Evolutionary conservation across 2,888 invertebrate species (phyloP).

Genomic region (Monoplex corrugatus): DNA sequence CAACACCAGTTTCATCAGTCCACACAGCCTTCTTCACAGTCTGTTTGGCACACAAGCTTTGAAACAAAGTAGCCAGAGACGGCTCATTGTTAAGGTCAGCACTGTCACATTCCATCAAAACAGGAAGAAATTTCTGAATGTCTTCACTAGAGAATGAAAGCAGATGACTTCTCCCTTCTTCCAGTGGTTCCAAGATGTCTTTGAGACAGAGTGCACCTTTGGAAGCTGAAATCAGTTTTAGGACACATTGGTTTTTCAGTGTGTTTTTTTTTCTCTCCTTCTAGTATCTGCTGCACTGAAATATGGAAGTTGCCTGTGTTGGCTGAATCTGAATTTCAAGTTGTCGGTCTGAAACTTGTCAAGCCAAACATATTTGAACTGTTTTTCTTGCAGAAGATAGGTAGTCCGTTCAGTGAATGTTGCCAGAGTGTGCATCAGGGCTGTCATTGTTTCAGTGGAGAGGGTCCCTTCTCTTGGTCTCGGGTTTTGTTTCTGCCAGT

Average conservation of each 20-base stretch:
- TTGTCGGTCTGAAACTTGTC: slow-evolving; percentile 31
- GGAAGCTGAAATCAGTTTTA: neutral
- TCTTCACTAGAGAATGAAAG: neutral
- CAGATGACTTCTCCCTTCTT: neutral
- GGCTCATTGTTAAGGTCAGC: neutral
- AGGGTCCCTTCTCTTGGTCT: slow-evolving; percentile 9
- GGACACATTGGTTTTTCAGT: neutral
- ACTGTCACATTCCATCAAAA: neutral
- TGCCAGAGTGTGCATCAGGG: neutral
- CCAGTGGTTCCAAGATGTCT: neutral
- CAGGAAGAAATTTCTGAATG: neutral
- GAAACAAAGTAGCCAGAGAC: neutral
- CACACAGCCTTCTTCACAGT: too few relatives aligned
- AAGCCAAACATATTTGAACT: neutral
- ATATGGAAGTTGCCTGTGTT: slow-evolving; percentile 25
- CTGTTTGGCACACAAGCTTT: neutral
- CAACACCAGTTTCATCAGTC: too few relatives aligned
- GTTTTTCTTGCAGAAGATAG: slow-evolving; percentile 7
- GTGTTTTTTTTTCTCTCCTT: neutral
- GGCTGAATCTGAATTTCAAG: slow-evolving; percentile 30
- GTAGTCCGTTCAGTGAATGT: neutral
- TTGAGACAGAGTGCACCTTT: neutral
- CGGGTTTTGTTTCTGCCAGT: neutral
- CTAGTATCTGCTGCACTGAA: neutral
- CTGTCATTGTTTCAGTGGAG: neutral